These are phyloP conservation scores for Unio pictorum DNA, from an alignment of 2,888 invertebrate species.

Conservation along the genomic window DNA sequence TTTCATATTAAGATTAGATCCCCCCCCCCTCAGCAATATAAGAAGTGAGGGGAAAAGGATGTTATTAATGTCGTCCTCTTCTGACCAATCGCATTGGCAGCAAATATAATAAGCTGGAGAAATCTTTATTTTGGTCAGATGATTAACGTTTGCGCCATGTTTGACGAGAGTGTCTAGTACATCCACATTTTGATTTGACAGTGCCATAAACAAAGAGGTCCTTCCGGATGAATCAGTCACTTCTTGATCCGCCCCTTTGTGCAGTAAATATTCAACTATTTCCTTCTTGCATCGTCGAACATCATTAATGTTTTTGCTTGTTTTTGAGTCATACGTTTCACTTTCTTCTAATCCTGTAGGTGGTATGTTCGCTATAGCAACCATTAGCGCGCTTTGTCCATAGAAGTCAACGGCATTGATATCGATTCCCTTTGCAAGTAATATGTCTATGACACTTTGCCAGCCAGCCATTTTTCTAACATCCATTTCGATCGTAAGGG, in stretches of 20 bases:
- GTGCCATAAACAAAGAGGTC: constrained; percentile 6
- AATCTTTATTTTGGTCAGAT: neutral
- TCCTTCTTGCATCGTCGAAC: neutral
- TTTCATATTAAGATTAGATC: constrained; percentile 11
- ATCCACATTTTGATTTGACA: constrained; percentile 5
- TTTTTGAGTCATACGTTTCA: neutral
- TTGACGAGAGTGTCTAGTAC: constrained; percentile 7
- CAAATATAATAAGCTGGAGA: constrained; percentile 9
- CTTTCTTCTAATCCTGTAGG: neutral
- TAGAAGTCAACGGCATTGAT: constrained; percentile 5
- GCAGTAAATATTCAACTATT: constrained; percentile 14
- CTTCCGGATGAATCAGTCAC: constrained; percentile 8
- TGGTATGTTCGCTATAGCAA: neutral
- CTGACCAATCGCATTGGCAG: constrained; percentile 1
- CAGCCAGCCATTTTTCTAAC: neutral
- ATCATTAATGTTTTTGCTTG: neutral
- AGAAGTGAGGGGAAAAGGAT: constrained; percentile 11
- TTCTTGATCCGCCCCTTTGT: constrained; percentile 18
- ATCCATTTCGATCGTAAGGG: neutral
- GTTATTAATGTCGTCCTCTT: neutral
- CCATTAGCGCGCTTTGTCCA: constrained; percentile 4
- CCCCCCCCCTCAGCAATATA: constrained; percentile 2
- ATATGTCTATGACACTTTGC: neutral
- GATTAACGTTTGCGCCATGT: constrained; percentile 3
- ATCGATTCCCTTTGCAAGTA: neutral